Base-by-base conservation (phyloP, 2,888 invertebrate species). In the Linyphia triangularis region DNA sequence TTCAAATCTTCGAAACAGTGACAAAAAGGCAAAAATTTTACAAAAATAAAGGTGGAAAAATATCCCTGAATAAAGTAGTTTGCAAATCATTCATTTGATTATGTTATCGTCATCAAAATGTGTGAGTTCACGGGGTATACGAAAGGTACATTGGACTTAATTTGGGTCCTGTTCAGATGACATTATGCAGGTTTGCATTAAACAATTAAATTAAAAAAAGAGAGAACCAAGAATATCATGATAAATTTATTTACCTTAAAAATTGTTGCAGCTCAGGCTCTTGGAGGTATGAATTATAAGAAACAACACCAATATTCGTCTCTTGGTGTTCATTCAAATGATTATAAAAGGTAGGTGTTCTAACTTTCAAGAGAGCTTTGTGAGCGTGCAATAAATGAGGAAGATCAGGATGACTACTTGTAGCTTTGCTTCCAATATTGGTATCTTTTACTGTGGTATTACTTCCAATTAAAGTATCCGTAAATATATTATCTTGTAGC, bases 271-370 rank as follows among this genome's bases (percentile, higher is more conserved):
- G 26, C 59, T 90, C 85, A 24, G 81, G 40, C 28, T 90, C 86
- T 28, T 72, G 81, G 2, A 90, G 63, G 30, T 40, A 85, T 24
- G 90, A 85, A 26, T 85, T 79, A 40, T 81, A 88, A 7, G 79
- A 77, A 16, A 43, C 63, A 6, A 69, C 43, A 33, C 70, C 63
- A 26, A 70, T 43, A 65, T 72, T 75, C 26, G 73, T 40, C 22
- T 82, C 88, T 43, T 88, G 33, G 70, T 84, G 82, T 16, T 90
- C 89, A 43, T 75, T 24, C 10, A 90, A 30, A 65, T 90, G 72
- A 61, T 73, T 63, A 63, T 85, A 89, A 43, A 90, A 90, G 19
- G 72, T 43, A 33, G 90, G 90, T 51, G 88, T 86, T 37, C 90
- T 51, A 16, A 82, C 89, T 89, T 90, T 89, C 19, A 90, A 73